Percentiles rank a stretch among this genome's conserved stretches.
Evolutionary conservation across 2,797 vertebrate species (phyloP).

Genomic region (Peromyscus eremicus): DNA sequence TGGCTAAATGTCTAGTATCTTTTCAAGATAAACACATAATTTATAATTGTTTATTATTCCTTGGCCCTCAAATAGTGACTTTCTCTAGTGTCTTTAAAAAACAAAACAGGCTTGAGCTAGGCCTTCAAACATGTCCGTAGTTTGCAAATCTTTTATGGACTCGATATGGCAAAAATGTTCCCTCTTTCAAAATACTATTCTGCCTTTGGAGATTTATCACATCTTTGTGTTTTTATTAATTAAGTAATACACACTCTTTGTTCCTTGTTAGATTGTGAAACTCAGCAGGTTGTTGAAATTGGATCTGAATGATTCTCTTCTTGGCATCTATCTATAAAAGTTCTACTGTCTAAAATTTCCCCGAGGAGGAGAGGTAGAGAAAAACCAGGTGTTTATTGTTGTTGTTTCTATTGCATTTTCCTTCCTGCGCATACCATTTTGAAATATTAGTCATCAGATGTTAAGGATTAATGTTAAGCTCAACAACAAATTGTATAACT

Average conservation of each 20-base stretch:
- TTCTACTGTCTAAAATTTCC: slow-evolving; percentile 80
- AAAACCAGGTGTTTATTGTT: not conserved
- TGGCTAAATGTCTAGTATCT: slow-evolving; percentile 57
- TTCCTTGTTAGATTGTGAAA: slow-evolving; percentile 85
- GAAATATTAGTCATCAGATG: slow-evolving; percentile 75
- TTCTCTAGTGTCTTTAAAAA: slow-evolving; percentile 20
- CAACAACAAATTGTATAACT: slow-evolving; percentile 63
- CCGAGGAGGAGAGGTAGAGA: slow-evolving; percentile 10
- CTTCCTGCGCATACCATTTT: slow-evolving; percentile 75
- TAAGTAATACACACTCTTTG: slow-evolving; percentile 85
- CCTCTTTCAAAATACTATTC: slow-evolving; percentile 74
- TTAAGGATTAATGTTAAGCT: slow-evolving; percentile 70
- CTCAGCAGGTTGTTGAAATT: slow-evolving; percentile 88
- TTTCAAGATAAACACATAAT: slow-evolving; percentile 56
- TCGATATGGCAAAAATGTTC: slow-evolving; percentile 80
- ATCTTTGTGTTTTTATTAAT: slow-evolving; percentile 87
- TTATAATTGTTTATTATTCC: slow-evolving; percentile 50
- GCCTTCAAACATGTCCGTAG: slow-evolving; percentile 22
- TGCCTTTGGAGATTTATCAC: slow-evolving; percentile 86
- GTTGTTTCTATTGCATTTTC: slow-evolving; percentile 77
- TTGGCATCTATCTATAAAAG: slow-evolving; percentile 84
- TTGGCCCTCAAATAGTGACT: not conserved
- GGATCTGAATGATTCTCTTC: slow-evolving; percentile 85
- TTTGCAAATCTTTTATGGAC: slow-evolving; percentile 81
- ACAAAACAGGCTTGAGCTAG: slow-evolving; percentile 67